phyloP scores from a whole-genome alignment of 1,140 invertebrate genomes.

The Arion vulgaris region DNA sequence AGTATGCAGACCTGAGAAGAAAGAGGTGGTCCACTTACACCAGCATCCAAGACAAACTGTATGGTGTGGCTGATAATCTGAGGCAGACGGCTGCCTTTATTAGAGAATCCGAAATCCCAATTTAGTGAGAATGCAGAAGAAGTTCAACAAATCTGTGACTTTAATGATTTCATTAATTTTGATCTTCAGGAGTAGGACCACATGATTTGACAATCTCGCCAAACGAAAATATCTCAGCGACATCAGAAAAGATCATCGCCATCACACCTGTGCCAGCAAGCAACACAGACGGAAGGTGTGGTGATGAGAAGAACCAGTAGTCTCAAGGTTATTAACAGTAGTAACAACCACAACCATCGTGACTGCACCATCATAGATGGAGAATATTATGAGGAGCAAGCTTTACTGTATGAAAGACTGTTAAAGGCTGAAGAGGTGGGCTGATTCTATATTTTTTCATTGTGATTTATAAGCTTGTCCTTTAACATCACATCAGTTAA shows the following conservation, averaged over 20 bases:
- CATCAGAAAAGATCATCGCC: slow-evolving; percentile 51
- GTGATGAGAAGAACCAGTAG: slow-evolving; percentile 24
- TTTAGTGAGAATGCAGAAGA: too few relatives aligned
- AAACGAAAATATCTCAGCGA: slow-evolving; percentile 69
- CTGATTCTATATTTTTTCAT: not conserved
- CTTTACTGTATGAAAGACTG: slow-evolving; percentile 63
- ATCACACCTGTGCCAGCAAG: slow-evolving; percentile 48
- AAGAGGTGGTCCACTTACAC: too few relatives aligned
- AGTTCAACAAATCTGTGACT: too few relatives aligned
- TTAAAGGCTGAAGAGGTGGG: slow-evolving; percentile 68
- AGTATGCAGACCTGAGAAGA: too few relatives aligned
- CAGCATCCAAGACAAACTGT: too few relatives aligned
- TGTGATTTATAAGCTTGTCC: too few relatives aligned
- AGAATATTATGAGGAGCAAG: slow-evolving; percentile 66
- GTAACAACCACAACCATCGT: slow-evolving; percentile 48
- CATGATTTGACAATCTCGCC: slow-evolving; percentile 64
- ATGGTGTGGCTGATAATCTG: too few relatives aligned
- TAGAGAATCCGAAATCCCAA: too few relatives aligned
- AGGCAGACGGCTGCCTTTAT: too few relatives aligned
- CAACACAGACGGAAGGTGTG: slow-evolving; percentile 65
- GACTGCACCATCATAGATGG: slow-evolving; percentile 52
- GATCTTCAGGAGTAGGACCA: slow-evolving; percentile 46
- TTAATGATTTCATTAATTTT: too few relatives aligned
- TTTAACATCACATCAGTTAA: too few relatives aligned
- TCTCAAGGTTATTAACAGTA: slow-evolving; percentile 27